phyloP scores from a whole-genome alignment of 2,113 vertebrate species.

The Cisticola juncidis region DNA sequence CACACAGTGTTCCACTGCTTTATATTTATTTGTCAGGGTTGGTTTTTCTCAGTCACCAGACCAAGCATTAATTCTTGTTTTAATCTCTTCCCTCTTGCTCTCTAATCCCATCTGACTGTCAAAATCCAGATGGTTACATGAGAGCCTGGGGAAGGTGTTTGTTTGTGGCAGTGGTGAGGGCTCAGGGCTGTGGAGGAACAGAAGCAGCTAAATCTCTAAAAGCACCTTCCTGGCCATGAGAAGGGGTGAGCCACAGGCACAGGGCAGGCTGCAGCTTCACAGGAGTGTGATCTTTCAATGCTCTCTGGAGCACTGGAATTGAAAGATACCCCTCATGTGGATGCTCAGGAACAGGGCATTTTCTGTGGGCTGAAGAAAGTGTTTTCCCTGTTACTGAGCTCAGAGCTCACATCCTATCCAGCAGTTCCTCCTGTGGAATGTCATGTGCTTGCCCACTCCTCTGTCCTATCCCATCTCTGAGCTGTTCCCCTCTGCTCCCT shows the following conservation, averaged over 20 bases:
- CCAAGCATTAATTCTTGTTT: neutral
- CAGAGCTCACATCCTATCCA: neutral
- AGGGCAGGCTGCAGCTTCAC: neutral
- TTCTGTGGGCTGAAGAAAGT: neutral
- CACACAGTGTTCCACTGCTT: neutral
- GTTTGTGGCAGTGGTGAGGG: neutral
- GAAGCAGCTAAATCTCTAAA: neutral
- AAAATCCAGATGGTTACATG: neutral
- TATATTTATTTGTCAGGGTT: neutral
- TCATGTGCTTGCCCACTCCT: fast-evolving
- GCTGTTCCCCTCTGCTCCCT: neutral
- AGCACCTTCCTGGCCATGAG: neutral
- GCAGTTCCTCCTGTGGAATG: neutral
- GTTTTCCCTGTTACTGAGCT: neutral
- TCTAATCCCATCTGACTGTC: neutral
- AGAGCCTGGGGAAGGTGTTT: neutral
- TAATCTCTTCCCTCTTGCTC: neutral
- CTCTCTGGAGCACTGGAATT: neutral
- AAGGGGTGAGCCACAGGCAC: neutral
- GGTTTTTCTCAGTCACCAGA: neutral
- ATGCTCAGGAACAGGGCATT: neutral
- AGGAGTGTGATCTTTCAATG: fast-evolving
- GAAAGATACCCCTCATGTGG: neutral
- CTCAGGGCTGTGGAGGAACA: neutral
- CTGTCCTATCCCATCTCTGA: neutral